Base-by-base conservation (phyloP, 2,888 invertebrate species). In the Sylvicola cinctus region DNA sequence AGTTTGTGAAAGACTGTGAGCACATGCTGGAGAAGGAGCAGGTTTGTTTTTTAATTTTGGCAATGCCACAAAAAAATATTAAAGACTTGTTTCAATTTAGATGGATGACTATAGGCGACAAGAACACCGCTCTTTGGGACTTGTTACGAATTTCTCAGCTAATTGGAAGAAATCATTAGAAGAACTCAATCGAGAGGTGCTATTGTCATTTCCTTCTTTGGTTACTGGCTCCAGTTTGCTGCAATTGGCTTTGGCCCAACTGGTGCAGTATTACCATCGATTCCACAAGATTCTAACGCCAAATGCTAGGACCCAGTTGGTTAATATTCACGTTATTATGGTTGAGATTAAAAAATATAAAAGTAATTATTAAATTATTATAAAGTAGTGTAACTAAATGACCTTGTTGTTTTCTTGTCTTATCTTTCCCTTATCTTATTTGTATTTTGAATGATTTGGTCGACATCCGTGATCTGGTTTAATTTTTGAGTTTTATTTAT, bases 301-400 rank as follows among this genome's bases (percentile, higher is more conserved):
- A 13, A 75, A 75, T 51, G 74, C 75, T 2, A 65, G 80, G 42
- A 79, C 84, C 6, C 90, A 95, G 54, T 67, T 98, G 35, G 88
- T 95, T 3, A 96, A 96, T 54, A 90, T 95, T 49, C 98, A 98
- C 62, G 87, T 93, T 39, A 83, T 98, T 38, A 96, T 96, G 88
- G 90, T 95, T 2, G 96, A 99, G 65, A 85, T 98, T 41, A 99
- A 98, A 59, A 96, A 96, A 62, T 95, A 95, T 60, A 98, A 96
- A 62, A 88, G 88, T 6, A 84, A 79, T 56, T 96, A 85, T 61
- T 91, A 63, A 61, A n/a, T n/a, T n/a, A n/a, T n/a, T n/a, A n/a
- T n/a, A n/a, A n/a, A n/a, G n/a, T n/a, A n/a, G n/a, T n/a, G n/a
- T n/a, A n/a, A n/a, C n/a, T n/a, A n/a, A n/a, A n/a, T n/a, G n/a